phyloP scores from a whole-genome alignment of 92 coral and sea anemone genomes.

The Desmophyllum pertusum region DNA sequence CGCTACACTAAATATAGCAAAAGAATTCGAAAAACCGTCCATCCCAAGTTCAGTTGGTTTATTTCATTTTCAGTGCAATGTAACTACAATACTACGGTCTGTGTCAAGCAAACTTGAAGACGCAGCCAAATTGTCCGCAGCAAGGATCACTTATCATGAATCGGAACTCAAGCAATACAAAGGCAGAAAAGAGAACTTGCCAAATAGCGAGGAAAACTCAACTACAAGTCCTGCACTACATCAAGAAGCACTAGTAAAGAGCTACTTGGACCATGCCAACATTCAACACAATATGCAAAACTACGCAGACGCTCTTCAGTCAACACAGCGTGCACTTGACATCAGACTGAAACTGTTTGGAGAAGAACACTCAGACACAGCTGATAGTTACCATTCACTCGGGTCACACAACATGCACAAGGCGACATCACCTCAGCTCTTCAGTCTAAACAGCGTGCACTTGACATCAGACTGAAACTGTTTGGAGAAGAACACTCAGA shows the following conservation, averaged over 20 bases:
- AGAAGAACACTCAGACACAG: constrained; percentile 19
- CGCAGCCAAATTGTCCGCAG: background rate
- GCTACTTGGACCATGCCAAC: background rate
- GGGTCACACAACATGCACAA: background rate
- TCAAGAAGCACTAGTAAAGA: background rate
- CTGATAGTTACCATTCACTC: constrained; percentile 3
- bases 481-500: constrained; percentile 22
- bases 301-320: background rate
- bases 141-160: background rate
- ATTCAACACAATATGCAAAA: too few relatives aligned
- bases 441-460: background rate
- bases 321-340: background rate
- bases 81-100: too few relatives aligned
- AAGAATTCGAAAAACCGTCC: background rate
- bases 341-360: background rate
- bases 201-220: too few relatives aligned
- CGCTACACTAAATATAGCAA: background rate
- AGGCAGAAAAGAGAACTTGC: too few relatives aligned
- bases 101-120: background rate
- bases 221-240: background rate
- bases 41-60: background rate
- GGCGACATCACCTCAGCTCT: background rate
- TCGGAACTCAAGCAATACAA: background rate
- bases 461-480: background rate
- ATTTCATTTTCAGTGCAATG: background rate